Base-by-base conservation (phyloP, 2,888 invertebrate species). In the Apeira syringaria region DNA sequence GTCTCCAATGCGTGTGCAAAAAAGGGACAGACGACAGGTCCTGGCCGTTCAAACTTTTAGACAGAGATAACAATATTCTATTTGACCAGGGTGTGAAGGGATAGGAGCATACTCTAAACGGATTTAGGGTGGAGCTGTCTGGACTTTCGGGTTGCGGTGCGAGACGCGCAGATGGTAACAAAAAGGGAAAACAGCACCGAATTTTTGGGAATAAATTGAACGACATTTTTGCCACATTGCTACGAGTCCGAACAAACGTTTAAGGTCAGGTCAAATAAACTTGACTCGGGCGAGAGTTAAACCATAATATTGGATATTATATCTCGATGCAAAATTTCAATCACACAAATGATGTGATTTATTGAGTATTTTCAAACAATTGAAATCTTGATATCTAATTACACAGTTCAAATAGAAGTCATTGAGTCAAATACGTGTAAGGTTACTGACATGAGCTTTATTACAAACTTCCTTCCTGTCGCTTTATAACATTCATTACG, bases 61-160 rank as follows among this genome's bases (percentile, higher is more conserved):
- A 88, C 61, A 71, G 80, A 77, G 88, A 86, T 69, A 73, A 71
- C 74, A 56, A 68, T 80, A 85, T 71, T 56, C 56, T 63, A 71
- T 75, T 73, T 74, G 75, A 74, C 71, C 64, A 58, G 72, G 61
- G 88, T 74, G 82, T 66, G 82, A 88, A 78, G 68, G 84, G 75
- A 74, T 77, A 79, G 69, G 78, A 80, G 76, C 71, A 68, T 70
- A 64, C 67, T 74, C 75, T 82, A 85, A 87, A 84, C 81, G 75
- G 82, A 86, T 87, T 86, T 85, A 87, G 89, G 89, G 89, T 88
- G 89, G 89, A 88, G 89, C 83, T 83, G 88, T 87, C 86, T 87
- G 86, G 86, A 84, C 69, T 79, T 77, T 80, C 65, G 79, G 77
- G 73, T 64, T 72, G 76, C 15, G 15, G 2, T 20, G 68, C 69